A percentile compares a stretch with the other conserved stretches of the same genome.
These are phyloP conservation scores for Laticauda colubrina DNA, from an alignment of 2,113 vertebrate species.

Conservation along the genomic window DNA sequence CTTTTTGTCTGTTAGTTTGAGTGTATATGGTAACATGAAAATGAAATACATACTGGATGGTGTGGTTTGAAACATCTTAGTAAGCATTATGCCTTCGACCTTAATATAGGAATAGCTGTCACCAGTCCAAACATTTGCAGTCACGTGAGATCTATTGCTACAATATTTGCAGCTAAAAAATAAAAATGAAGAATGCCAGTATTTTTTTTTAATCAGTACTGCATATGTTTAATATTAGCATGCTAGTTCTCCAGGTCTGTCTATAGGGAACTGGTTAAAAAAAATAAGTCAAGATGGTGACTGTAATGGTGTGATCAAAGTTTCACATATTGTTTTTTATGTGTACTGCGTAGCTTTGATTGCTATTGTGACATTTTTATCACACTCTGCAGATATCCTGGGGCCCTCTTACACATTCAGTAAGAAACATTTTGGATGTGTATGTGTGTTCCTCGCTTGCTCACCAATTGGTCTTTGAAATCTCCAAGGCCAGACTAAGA, in stretches of 20 bases:
- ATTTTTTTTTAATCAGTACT: neutral
- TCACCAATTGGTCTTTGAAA: neutral
- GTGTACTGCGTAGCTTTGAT: neutral
- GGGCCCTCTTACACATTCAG: neutral
- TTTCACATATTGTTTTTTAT: neutral
- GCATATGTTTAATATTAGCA: neutral
- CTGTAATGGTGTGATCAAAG: neutral
- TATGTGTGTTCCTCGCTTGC: neutral
- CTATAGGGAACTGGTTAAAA: neutral
- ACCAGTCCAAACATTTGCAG: neutral
- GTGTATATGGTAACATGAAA: neutral
- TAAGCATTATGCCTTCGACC: neutral
- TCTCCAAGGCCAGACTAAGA: neutral
- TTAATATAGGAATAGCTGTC: neutral
- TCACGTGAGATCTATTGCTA: neutral
- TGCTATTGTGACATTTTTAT: neutral
- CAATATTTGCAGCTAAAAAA: neutral
- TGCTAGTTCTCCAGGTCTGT: neutral
- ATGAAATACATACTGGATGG: neutral
- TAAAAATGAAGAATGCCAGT: neutral
- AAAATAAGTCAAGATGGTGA: neutral
- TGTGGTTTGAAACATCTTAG: neutral
- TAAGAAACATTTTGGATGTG: neutral
- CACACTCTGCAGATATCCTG: neutral
- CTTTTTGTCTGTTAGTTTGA: neutral